These are phyloP conservation scores for Vimba vimba DNA, from an alignment of 2,113 vertebrate species.

Conservation along the genomic window DNA sequence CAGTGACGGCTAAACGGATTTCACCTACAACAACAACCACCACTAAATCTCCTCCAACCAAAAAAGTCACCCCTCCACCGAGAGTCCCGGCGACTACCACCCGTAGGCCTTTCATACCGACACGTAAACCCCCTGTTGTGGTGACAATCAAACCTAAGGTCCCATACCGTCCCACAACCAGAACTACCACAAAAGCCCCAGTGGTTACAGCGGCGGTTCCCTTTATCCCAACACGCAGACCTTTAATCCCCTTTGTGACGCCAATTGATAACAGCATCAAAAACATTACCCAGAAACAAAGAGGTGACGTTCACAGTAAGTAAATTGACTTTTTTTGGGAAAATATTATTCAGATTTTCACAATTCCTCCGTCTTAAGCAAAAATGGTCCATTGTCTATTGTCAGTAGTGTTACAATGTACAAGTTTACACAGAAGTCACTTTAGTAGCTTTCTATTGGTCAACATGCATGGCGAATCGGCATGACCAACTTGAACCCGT, in stretches of 20 bases:
- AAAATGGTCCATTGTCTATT: background rate
- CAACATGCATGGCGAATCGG: background rate
- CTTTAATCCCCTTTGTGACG: constrained; percentile 55
- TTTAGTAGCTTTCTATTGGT: background rate
- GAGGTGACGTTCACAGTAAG: constrained; percentile 98
- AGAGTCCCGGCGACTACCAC: constrained; percentile 50
- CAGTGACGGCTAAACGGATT: constrained; percentile 65
- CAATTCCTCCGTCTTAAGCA: too few species aligned
- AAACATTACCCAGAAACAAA: constrained; percentile 86
- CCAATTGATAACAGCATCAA: constrained; percentile 87
- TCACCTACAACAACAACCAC: constrained; percentile 56
- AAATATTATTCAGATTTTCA: background rate
- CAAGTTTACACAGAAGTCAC: background rate
- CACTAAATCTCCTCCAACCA: constrained; percentile 57
- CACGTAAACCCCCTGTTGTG: constrained; percentile 55
- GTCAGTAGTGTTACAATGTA: background rate
- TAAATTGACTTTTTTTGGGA: constrained; percentile 29
- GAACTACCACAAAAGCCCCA: constrained; percentile 40
- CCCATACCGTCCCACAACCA: constrained; percentile 53
- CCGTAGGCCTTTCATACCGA: constrained; percentile 62
- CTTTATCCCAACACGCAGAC: constrained; percentile 59
- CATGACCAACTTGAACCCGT: background rate
- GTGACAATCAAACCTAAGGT: constrained; percentile 36
- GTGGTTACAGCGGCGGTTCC: constrained; percentile 30
- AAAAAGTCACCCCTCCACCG: constrained; percentile 59